These are phyloP conservation scores for Neomorphus geoffroyi DNA, from an alignment of 2,797 vertebrate genomes.

Conservation along the genomic window DNA sequence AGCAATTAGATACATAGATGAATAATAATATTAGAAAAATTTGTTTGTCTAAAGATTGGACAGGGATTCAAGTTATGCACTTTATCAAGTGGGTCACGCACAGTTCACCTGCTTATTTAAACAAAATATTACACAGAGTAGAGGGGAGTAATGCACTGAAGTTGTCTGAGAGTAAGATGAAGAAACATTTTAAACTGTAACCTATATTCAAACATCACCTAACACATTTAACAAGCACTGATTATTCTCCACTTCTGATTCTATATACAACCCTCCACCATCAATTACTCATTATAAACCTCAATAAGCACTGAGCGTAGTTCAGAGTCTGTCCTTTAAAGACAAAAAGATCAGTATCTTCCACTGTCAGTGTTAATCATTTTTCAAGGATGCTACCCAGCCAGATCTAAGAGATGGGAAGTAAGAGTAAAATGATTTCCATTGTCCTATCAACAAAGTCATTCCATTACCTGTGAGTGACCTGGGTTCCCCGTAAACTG, in stretches of 20 bases:
- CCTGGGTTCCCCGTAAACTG: conserved; percentile 93
- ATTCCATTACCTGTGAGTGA: conserved; percentile 88
- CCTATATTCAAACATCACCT: not conserved
- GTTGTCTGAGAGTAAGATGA: not conserved
- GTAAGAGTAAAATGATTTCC: not conserved
- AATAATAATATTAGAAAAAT: conserved; percentile 29
- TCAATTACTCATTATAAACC: not conserved
- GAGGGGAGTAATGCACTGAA: not conserved
- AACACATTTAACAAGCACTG: not conserved
- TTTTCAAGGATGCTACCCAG: not conserved
- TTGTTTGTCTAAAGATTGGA: conserved; percentile 26
- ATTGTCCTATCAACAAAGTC: not conserved
- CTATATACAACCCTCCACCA: not conserved
- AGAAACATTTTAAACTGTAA: conserved; percentile 29
- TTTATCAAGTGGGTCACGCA: conserved; percentile 60
- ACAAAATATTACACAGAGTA: not conserved
- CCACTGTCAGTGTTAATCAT: not conserved
- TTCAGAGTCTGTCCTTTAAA: not conserved
- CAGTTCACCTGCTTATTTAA: conserved; percentile 68
- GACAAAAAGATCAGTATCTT: not conserved
- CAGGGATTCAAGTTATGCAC: conserved; percentile 70
- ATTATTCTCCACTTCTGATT: not conserved
- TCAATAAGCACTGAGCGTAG: not conserved
- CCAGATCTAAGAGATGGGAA: not conserved
- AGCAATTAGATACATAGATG: not conserved